A percentile compares a stretch with the other conserved stretches of the same genome.
Evolutionary conservation across 2,113 vertebrate species (phyloP).

Genomic region (Struthio camelus): DNA sequence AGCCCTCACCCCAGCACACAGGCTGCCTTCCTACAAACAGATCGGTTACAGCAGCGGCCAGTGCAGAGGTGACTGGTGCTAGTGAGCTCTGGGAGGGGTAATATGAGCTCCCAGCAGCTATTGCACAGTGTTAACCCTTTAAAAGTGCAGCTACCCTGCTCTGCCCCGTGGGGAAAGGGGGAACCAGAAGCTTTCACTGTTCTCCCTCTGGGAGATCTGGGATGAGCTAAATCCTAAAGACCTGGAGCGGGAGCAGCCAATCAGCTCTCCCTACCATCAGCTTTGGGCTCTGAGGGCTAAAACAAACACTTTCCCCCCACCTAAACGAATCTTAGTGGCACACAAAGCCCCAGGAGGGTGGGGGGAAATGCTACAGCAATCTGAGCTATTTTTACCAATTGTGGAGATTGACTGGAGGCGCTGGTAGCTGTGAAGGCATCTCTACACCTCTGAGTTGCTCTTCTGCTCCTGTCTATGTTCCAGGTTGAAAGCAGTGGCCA

Average conservation of each 20-base stretch:
- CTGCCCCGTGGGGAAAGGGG: not conserved
- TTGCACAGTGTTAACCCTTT: not conserved
- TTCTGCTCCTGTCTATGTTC: not conserved
- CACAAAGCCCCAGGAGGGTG: rapidly evolving
- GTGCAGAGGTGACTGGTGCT: not conserved
- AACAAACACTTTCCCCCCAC: rapidly evolving
- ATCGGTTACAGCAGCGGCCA: not conserved
- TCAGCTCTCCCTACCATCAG: not conserved
- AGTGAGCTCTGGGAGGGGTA: not conserved
- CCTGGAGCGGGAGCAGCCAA: not conserved
- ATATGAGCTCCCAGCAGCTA: not conserved
- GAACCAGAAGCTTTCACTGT: not conserved
- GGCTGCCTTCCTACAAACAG: not conserved
- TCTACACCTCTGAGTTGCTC: not conserved
- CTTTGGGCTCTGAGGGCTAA: not conserved
- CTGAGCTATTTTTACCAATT: not conserved
- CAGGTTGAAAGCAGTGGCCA: rapidly evolving
- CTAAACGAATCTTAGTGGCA: not conserved
- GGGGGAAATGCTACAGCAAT: not conserved
- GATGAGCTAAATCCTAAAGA: not conserved
- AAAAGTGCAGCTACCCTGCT: not conserved
- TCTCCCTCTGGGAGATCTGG: not conserved
- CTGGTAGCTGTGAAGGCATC: not conserved
- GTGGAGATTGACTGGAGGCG: rapidly evolving
- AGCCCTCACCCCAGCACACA: not conserved